Conservation (phyloP, 2,888 invertebrate species). For the Maniola hyperantus region DNA sequence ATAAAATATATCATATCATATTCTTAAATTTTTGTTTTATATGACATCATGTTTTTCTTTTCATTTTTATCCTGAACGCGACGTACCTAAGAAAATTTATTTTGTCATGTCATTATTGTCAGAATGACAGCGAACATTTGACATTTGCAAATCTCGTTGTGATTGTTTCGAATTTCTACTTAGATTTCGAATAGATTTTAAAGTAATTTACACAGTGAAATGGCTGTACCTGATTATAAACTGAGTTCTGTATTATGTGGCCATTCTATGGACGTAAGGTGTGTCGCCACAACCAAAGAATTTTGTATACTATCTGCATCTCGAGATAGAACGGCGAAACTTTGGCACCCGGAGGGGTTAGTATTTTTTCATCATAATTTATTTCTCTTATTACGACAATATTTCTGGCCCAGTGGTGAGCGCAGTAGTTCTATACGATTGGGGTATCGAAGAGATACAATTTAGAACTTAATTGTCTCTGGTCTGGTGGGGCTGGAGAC, state of each 20-base stretch:
- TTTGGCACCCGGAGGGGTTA: constrained; percentile 92
- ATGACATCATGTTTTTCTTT: not conserved
- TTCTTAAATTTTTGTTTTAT: too few relatives aligned
- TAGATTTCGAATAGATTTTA: constrained; percentile 41
- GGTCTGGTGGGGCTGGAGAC: too few relatives aligned
- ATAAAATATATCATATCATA: too few relatives aligned
- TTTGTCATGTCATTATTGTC: constrained; percentile 39
- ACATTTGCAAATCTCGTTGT: constrained; percentile 39
- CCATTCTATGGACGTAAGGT: constrained; percentile 93
- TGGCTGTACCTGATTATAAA: constrained; percentile 86
- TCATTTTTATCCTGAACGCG: constrained; percentile 25
- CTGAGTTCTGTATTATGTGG: constrained; percentile 89
- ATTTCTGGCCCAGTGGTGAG: too few relatives aligned
- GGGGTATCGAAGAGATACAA: too few relatives aligned
- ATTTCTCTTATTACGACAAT: not conserved
- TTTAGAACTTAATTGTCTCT: too few relatives aligned
- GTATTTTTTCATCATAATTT: constrained; percentile 28
- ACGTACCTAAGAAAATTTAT: constrained; percentile 36
- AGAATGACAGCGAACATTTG: constrained; percentile 28
- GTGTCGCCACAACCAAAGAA: constrained; percentile 85
- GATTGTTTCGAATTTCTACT: constrained; percentile 52
- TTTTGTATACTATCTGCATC: constrained; percentile 93
- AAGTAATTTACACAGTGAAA: constrained; percentile 43
- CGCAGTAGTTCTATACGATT: too few relatives aligned
- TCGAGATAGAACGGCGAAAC: constrained; percentile 92